Evolutionary conservation across 2,797 vertebrate species (phyloP).

Genomic region (Philypnodon macrostomus): DNA sequence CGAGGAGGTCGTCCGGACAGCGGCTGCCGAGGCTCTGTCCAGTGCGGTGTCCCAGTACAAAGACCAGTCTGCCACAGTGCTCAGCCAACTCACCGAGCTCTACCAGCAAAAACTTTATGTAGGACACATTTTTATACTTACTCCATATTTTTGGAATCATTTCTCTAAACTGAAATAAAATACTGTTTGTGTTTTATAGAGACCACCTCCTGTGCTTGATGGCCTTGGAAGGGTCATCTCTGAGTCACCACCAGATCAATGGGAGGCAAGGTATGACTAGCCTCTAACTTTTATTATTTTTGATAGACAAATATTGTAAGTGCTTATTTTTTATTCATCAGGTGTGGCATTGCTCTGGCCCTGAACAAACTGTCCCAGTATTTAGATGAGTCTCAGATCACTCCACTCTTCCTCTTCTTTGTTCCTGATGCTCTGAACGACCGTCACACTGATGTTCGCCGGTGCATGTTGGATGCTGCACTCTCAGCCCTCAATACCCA

Average conservation of each 20-base stretch:
- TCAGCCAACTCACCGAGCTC: slow-evolving; percentile 89
- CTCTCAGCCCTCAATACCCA: slow-evolving; percentile 93
- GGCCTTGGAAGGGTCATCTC: slow-evolving; percentile 94
- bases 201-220: slow-evolving; percentile 93
- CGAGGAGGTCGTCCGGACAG: slow-evolving; percentile 88
- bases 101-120: slow-evolving; percentile 97
- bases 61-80: slow-evolving; percentile 83
- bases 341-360: slow-evolving; percentile 93
- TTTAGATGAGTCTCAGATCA: slow-evolving; percentile 89
- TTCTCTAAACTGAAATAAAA: no score
- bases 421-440: slow-evolving; percentile 96
- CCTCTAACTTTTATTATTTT: no score
- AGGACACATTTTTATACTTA: slow-evolving; percentile 57
- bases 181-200: no score
- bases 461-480: slow-evolving; percentile 94
- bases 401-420: slow-evolving; percentile 95
- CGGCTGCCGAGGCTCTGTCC: slow-evolving; percentile 90
- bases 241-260: slow-evolving; percentile 95
- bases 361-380: slow-evolving; percentile 92
- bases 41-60: slow-evolving; percentile 87
- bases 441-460: slow-evolving; percentile 89
- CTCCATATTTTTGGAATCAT: no score
- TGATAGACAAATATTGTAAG: background rate
- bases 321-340: slow-evolving; percentile 37
- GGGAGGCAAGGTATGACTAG: slow-evolving; percentile 94